phyloP scores from a whole-genome alignment of 2,797 vertebrate species.

The Hydrocynus forskahlii region DNA sequence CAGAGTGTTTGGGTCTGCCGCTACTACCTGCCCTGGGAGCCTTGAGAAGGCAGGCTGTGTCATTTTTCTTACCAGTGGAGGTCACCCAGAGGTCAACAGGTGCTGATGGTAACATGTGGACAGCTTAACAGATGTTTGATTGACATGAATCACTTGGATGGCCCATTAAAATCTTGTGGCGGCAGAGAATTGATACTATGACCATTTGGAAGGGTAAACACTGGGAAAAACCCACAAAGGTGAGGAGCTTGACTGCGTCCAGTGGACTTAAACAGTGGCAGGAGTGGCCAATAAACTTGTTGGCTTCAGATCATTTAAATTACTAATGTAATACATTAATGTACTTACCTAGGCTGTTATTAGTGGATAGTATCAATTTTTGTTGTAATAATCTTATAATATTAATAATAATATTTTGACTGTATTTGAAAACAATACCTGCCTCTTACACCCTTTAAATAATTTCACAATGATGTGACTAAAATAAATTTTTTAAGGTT shows the following conservation, averaged over 20 bases:
- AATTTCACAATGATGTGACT: not conserved
- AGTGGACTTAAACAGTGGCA: not conserved
- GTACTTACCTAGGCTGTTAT: not conserved
- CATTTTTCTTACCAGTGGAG: conserved; percentile 75
- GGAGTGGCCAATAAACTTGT: not conserved
- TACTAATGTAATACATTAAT: not conserved
- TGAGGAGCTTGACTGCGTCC: conserved; percentile 50
- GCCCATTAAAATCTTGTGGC: conserved; percentile 81
- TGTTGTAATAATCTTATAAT: too few species aligned
- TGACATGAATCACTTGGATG: conserved; percentile 83
- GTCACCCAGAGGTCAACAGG: conserved; percentile 85
- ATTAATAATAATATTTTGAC: not conserved
- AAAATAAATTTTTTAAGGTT: too few species aligned
- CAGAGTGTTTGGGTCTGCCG: conserved; percentile 38
- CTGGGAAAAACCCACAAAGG: conserved; percentile 68
- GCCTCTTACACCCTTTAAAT: not conserved
- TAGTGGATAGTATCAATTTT: not conserved
- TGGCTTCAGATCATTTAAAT: not conserved
- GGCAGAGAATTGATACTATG: conserved; percentile 72
- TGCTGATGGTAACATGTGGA: conserved; percentile 77
- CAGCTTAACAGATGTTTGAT: conserved; percentile 84
- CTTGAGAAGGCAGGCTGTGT: conserved; percentile 64
- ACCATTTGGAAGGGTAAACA: conserved; percentile 74
- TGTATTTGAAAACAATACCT: not conserved
- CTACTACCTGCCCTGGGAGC: conserved; percentile 64